Base-by-base conservation (phyloP, 2,797 vertebrate species). In the Limosa lapponica region DNA sequence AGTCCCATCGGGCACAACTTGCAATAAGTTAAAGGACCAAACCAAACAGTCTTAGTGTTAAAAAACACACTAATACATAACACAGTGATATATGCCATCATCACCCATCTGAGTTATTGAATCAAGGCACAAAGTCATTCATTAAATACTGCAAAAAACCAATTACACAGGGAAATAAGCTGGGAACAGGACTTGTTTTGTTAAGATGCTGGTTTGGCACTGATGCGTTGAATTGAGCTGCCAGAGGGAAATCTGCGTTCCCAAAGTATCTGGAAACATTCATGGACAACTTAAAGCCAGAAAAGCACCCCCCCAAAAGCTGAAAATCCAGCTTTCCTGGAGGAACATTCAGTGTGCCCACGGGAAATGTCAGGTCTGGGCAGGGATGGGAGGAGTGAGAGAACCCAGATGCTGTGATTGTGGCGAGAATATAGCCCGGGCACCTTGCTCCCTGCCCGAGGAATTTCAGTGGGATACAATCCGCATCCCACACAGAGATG, bases 121-220 rank as follows among this genome's bases (percentile, higher is more conserved):
- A 93, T 95, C 96, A 97, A 97, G 96, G 96, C 96, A 97, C 96
- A 54, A 92, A 96, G 84, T 95, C 91, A 96, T 89, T 93, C 90
- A 87, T 90, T 59, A 93, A 96, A 90, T 52, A 90, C 86, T 22
- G 90, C 10, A 83, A 71, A 69, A 83, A 74, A n/a, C 2, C 41
- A 91, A 61, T 74, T 58, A 96, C 83, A 91, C 77, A 39, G 49
- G 44, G 58, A 83, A 94, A 80, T 8, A 94, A 95, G 95, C 93
- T 71, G 81, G 51, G 59, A 41, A 92, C 77, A 34, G 70, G 67
- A 87, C 82, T 89, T 18, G 37, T 66, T 80, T 87, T 37, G 81
- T 95, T 93, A 95, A 34, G 94, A 67, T 84, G 88, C 71, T 94
- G 88, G 57, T 92, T 95, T 95, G 96, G 96, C 96, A 96, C 95